phyloP scores from a whole-genome alignment of 2,888 invertebrate species.

The Pantelozetes paolii region DNA sequence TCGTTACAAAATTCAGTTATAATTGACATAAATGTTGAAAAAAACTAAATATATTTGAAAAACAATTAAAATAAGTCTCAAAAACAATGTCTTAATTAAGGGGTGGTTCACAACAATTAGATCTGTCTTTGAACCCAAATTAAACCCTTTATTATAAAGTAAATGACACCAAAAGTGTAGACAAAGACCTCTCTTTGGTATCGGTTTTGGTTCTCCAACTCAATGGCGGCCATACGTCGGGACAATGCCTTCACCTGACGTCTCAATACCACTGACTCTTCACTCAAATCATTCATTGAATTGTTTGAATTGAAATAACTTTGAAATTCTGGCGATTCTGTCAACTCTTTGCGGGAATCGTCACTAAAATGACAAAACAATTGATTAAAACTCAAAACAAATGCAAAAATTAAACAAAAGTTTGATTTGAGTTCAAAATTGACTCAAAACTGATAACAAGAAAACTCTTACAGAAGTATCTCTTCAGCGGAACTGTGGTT shows the following conservation, averaged over 20 bases:
- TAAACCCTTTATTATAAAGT: slow-evolving; percentile 77
- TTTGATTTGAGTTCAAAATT: neutral
- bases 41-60: no score
- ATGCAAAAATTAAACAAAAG: neutral
- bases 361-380: no score
- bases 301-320: slow-evolving; percentile 15
- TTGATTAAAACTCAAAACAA: neutral
- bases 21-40: no score
- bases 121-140: slow-evolving; percentile 66
- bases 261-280: slow-evolving; percentile 76
- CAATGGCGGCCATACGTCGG: slow-evolving; percentile 77
- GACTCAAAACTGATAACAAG: neutral
- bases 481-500: neutral
- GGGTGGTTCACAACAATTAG: no score
- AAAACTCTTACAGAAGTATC: neutral
- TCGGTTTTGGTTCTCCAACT: slow-evolving; percentile 75
- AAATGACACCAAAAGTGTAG: slow-evolving; percentile 76
- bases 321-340: slow-evolving; percentile 9
- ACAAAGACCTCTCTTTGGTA: slow-evolving; percentile 80
- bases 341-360: neutral
- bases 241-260: slow-evolving; percentile 81
- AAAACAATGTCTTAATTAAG: no score
- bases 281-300: slow-evolving; percentile 51
- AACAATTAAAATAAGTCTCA: no score
- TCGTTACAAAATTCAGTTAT: no score